Evolutionary conservation across 2,113 vertebrate genomes (phyloP).

Genomic region (Crotalus horridus): DNA sequence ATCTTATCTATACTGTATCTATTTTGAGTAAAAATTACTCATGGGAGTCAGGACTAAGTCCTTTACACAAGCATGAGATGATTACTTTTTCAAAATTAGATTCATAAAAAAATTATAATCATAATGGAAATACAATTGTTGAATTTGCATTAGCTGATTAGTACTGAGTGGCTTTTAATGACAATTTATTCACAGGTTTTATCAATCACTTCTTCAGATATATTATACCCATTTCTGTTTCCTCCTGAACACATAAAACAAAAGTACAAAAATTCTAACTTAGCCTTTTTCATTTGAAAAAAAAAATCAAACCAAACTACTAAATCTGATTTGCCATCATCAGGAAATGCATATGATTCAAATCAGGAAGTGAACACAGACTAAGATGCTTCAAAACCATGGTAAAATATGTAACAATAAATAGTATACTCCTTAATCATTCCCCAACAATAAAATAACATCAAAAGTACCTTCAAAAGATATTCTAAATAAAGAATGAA

Average conservation of each 20-base stretch:
- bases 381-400: background rate
- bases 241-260: background rate
- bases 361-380: background rate
- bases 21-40: conserved; percentile 18
- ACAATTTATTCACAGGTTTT: background rate
- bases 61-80: conserved; percentile 20
- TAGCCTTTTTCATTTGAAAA: too few relatives aligned
- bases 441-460: background rate
- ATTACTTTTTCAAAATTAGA: conserved; percentile 29
- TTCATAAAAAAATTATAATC: conserved; percentile 11
- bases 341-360: background rate
- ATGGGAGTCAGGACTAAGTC: background rate
- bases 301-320: too few relatives aligned
- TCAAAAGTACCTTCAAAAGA: background rate
- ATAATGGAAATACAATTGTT: conserved; percentile 26
- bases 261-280: background rate
- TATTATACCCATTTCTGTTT: background rate
- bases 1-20: conserved; percentile 25
- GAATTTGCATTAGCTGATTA: conserved; percentile 23
- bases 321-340: background rate
- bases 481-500: background rate
- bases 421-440: background rate
- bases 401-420: background rate
- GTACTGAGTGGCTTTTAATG: background rate
- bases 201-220: conserved; percentile 13